Conservation (phyloP, 2,797 vertebrate genomes). For the Onychomys torridus region DNA sequence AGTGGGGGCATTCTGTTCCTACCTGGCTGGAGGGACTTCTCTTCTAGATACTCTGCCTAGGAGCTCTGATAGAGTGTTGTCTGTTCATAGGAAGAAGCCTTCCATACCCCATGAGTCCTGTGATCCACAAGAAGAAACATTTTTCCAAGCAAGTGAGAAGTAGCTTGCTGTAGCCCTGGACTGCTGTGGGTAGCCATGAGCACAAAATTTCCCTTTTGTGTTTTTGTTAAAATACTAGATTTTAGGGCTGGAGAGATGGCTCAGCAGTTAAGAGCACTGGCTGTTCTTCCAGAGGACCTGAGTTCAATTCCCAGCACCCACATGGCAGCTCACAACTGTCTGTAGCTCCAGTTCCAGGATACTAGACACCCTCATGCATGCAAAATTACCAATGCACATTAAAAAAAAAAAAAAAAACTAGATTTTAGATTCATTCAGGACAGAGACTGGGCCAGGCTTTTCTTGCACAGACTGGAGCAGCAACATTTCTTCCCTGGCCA, state of each 20-base stretch:
- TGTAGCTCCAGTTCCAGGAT: not conserved
- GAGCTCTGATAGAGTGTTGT: slow-evolving; percentile 78
- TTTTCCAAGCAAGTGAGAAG: slow-evolving; percentile 92
- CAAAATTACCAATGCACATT: not conserved
- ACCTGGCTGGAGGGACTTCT: not conserved
- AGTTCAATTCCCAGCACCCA: not conserved
- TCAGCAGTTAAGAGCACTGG: not conserved
- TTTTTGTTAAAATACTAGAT: slow-evolving; percentile 32
- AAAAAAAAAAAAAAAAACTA: not conserved
- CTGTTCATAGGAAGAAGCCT: slow-evolving; percentile 96
- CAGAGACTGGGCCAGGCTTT: not conserved
- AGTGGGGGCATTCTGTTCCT: not conserved
- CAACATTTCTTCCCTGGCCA: not conserved
- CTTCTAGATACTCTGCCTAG: not conserved
- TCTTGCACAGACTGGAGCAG: not conserved
- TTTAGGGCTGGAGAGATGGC: not conserved
- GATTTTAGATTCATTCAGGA: not conserved
- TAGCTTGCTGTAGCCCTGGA: slow-evolving; percentile 1
- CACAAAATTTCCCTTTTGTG: slow-evolving; percentile 69
- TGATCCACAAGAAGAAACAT: slow-evolving; percentile 95
- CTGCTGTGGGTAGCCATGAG: not conserved
- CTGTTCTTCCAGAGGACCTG: not conserved
- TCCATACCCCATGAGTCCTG: slow-evolving; percentile 95
- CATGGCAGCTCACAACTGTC: not conserved
- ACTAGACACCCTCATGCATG: not conserved